These are phyloP conservation scores for Recurvirostra avosetta DNA, from an alignment of 2,113 vertebrate genomes.

Conservation along the genomic window DNA sequence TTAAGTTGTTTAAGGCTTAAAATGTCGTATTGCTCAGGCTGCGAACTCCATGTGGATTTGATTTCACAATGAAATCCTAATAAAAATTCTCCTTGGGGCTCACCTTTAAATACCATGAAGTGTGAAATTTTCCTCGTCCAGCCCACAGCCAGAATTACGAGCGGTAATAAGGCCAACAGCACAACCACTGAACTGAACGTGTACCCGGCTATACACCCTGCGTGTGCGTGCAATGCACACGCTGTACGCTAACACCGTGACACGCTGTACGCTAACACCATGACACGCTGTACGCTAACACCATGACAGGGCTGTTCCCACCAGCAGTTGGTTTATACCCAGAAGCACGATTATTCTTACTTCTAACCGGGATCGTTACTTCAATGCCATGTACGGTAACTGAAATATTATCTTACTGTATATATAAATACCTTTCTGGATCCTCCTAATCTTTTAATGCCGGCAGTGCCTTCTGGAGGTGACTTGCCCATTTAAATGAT, in stretches of 20 bases:
- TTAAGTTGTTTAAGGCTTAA: neutral
- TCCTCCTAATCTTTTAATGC: neutral
- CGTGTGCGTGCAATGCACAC: accelerated
- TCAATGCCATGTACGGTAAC: neutral
- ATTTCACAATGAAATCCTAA: neutral
- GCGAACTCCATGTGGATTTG: neutral
- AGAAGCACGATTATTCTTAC: neutral
- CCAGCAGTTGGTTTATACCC: neutral
- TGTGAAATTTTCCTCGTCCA: neutral
- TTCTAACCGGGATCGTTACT: neutral
- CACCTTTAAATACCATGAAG: neutral
- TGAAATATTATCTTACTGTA: neutral
- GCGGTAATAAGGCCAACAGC: neutral
- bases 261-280: neutral
- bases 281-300: neutral
- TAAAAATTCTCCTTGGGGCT: neutral
- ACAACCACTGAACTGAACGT: accelerated
- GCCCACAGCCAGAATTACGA: neutral
- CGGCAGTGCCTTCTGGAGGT: neutral
- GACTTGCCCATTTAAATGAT: neutral
- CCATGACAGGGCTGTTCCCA: neutral
- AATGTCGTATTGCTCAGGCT: neutral
- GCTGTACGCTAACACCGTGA: neutral
- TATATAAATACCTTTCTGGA: neutral
- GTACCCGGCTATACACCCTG: accelerated